Conservation (phyloP, 2,888 invertebrate species). For the Nasonovia ribisnigri region DNA sequence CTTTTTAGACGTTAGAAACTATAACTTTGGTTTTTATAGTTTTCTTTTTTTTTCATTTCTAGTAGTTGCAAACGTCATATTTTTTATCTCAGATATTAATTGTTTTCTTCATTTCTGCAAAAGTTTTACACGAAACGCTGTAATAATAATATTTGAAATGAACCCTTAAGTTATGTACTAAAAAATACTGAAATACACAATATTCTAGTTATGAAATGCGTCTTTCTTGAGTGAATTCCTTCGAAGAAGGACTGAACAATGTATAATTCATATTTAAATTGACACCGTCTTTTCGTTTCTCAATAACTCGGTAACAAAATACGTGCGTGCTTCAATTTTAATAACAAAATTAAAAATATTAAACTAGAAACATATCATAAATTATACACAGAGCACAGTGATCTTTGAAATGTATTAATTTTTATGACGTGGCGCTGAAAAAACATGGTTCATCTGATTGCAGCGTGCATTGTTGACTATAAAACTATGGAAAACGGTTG, state of each 20-base stretch:
- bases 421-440: not conserved
- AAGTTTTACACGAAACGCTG: not conserved
- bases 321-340: not conserved
- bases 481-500: not conserved
- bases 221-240: slow-evolving; percentile 17
- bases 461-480: not conserved
- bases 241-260: not conserved
- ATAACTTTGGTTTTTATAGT: not conserved
- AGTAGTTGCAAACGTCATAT: not conserved
- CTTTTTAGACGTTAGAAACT: not conserved
- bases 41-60: not conserved
- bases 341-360: slow-evolving; percentile 26
- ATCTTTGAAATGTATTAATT: not conserved
- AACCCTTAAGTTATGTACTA: slow-evolving; percentile 1
- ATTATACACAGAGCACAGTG: not conserved
- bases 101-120: not conserved
- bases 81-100: not conserved
- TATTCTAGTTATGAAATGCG: not conserved
- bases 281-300: not conserved
- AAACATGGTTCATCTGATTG: not conserved
- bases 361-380: not conserved
- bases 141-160: not conserved
- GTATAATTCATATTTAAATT: slow-evolving; percentile 17
- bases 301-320: not conserved
- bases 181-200: not conserved